Conservation (phyloP, 2,113 vertebrate genomes). For the Hydropotes inermis region DNA sequence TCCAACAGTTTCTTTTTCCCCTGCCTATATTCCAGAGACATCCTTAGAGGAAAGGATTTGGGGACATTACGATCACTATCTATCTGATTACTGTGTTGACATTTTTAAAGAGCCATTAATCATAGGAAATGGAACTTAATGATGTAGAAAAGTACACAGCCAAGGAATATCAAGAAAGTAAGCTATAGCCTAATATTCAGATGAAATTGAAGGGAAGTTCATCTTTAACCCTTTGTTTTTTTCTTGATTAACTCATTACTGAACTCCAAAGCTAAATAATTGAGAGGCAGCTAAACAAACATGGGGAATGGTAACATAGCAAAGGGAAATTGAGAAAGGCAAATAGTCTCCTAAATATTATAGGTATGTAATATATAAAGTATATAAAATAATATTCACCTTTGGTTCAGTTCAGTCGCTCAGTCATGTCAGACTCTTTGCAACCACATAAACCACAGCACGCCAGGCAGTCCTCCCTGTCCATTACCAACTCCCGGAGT, state of each 20-base stretch:
- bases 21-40: neutral
- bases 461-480: too few species aligned
- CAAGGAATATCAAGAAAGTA: slow-evolving; percentile 44
- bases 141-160: slow-evolving; percentile 45
- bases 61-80: slow-evolving; percentile 51
- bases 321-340: slow-evolving; percentile 2
- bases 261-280: neutral
- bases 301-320: neutral
- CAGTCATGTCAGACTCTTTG: too few species aligned
- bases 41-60: slow-evolving; percentile 55
- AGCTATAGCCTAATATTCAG: slow-evolving; percentile 11
- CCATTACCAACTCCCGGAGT: too few species aligned
- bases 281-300: neutral
- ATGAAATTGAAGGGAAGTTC: neutral
- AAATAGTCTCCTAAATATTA: neutral
- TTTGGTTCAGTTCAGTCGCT: neutral
- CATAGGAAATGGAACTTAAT: slow-evolving; percentile 66
- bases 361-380: neutral
- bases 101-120: slow-evolving; percentile 70
- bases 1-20: slow-evolving; percentile 17
- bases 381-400: neutral
- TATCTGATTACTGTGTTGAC: slow-evolving; percentile 61
- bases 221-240: slow-evolving; percentile 25
- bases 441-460: too few species aligned
- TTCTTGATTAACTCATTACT: neutral